Evolutionary conservation across 2,888 invertebrate genomes (phyloP).

Genomic region (Nymphalis polychloros): DNA sequence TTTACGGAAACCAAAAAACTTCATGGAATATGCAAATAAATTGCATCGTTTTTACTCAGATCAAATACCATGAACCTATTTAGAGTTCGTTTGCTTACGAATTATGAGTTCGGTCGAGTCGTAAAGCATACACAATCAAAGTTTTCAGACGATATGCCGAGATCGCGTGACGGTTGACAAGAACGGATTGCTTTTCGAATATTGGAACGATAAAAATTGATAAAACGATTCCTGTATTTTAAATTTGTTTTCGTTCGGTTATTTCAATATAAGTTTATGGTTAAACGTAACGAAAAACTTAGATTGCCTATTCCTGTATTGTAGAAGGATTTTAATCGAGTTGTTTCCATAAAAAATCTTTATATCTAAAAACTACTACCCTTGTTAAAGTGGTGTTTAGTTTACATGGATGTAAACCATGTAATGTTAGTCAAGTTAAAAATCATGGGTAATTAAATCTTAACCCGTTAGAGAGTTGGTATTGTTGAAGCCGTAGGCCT

Average conservation of each 20-base stretch:
- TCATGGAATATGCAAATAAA: conserved; percentile 9
- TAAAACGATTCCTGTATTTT: conserved; percentile 35
- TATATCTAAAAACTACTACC: no score
- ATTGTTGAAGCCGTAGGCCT: no score
- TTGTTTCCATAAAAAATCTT: no score
- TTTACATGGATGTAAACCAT: no score
- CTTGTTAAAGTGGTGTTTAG: no score
- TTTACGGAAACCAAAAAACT: background rate
- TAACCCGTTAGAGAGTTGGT: no score
- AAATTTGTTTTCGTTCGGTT: conserved; percentile 28
- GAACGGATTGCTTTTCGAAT: conserved; percentile 53
- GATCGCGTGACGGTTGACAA: conserved; percentile 58
- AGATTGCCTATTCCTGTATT: no score
- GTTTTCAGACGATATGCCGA: conserved; percentile 53
- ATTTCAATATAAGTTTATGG: background rate
- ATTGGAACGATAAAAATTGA: conserved; percentile 26
- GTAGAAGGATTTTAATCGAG: no score
- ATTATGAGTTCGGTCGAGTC: conserved; percentile 31
- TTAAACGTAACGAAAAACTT: no score
- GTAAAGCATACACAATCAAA: conserved; percentile 51
- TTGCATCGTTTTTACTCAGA: conserved; percentile 10
- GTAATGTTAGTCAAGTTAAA: no score
- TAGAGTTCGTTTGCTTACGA: conserved; percentile 25
- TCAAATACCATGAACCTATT: conserved; percentile 17
- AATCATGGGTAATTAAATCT: no score